Evolutionary conservation across 1,140 invertebrate genomes (phyloP).

Genomic region (Aphis gossypii): DNA sequence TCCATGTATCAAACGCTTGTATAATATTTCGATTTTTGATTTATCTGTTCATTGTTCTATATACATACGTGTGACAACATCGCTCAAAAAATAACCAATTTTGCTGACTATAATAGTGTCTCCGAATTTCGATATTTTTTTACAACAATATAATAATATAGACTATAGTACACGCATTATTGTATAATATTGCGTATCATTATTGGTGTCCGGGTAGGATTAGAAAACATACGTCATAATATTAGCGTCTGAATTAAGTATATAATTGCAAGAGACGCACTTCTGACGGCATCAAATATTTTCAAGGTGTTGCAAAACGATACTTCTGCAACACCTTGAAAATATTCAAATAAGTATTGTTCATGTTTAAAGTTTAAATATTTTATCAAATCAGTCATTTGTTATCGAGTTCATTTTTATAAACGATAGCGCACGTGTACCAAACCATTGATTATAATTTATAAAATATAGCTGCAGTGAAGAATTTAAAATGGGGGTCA

Average conservation of each 20-base stretch:
- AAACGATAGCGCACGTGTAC: background rate
- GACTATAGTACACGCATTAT: background rate
- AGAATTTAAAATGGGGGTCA: background rate
- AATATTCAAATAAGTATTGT: background rate
- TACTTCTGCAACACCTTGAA: background rate
- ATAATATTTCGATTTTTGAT: background rate
- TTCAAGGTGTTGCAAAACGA: background rate
- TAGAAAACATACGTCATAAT: background rate
- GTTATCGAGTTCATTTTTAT: background rate
- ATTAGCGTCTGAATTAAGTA: background rate
- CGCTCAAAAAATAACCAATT: background rate
- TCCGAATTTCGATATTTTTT: background rate
- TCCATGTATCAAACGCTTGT: background rate
- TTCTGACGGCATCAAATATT: background rate
- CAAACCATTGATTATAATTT: background rate
- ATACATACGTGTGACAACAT: background rate
- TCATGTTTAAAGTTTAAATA: background rate
- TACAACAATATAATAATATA: background rate
- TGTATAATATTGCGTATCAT: background rate
- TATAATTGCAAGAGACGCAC: background rate
- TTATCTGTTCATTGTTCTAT: background rate
- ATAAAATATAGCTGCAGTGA: background rate
- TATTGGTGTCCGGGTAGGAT: background rate
- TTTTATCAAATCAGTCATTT: background rate
- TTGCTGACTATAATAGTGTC: background rate